These are phyloP conservation scores for Drosophila imparisetae DNA, from an alignment of 2,888 invertebrate genomes.

Conservation along the genomic window DNA sequence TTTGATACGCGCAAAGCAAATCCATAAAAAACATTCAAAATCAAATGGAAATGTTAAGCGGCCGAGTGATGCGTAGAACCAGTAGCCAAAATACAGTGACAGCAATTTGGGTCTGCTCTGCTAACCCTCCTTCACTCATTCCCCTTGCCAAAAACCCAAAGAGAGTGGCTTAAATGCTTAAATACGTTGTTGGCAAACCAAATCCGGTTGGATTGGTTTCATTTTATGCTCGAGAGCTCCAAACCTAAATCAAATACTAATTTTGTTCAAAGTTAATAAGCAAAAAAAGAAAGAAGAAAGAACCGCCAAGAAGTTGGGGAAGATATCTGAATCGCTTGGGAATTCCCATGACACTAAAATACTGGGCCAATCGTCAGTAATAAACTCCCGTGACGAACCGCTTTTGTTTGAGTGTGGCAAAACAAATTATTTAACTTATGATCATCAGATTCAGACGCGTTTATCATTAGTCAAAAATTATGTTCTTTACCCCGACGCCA, in stretches of 20 bases:
- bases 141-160: slow-evolving; percentile 1
- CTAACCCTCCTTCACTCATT: background rate
- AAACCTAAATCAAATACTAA: slow-evolving; percentile 47
- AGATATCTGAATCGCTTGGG: slow-evolving; percentile 61
- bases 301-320: slow-evolving; percentile 47
- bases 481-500: slow-evolving; percentile 35
- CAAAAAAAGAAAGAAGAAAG: slow-evolving; percentile 49
- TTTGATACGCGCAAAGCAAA: slow-evolving; percentile 46
- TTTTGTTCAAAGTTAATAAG: slow-evolving; percentile 26
- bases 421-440: slow-evolving; percentile 46
- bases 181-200: slow-evolving; percentile 49
- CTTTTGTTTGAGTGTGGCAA: slow-evolving; percentile 58
- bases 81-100: slow-evolving; percentile 57
- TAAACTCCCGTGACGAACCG: slow-evolving; percentile 69
- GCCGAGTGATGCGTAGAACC: slow-evolving; percentile 64
- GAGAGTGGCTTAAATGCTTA: slow-evolving; percentile 38
- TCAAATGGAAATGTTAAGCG: slow-evolving; percentile 52
- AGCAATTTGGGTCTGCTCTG: slow-evolving; percentile 18
- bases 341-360: slow-evolving; percentile 67
- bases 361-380: slow-evolving; percentile 67
- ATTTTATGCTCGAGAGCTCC: slow-evolving; percentile 41
- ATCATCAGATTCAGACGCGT: slow-evolving; percentile 26
- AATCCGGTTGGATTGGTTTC: slow-evolving; percentile 71
- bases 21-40: slow-evolving; percentile 52
- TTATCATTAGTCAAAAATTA: slow-evolving; percentile 69